Conservation (phyloP, 2,113 vertebrate species). For the Charadrius vociferus region DNA sequence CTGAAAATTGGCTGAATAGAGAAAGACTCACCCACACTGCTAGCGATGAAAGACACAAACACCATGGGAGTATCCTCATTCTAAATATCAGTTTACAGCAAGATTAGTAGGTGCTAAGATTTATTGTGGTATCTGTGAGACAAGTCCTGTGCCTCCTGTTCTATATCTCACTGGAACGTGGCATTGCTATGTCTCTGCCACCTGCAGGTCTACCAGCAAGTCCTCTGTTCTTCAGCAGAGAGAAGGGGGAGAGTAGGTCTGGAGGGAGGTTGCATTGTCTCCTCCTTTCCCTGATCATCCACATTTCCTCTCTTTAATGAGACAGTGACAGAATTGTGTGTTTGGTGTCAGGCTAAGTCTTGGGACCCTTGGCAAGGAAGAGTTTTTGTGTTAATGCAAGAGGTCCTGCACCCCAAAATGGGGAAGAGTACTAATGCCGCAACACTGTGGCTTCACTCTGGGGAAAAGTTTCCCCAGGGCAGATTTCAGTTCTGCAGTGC, state of each 20-base stretch:
- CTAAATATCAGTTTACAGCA: background rate
- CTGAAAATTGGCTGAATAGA: background rate
- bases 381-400: background rate
- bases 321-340: background rate
- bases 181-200: background rate
- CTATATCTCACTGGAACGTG: fast-evolving
- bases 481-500: background rate
- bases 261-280: background rate
- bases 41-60: background rate
- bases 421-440: background rate
- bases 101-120: background rate
- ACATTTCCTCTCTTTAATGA: background rate
- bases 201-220: background rate
- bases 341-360: background rate
- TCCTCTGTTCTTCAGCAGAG: background rate
- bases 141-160: background rate
- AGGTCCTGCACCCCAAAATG: background rate
- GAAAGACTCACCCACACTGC: background rate
- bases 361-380: background rate
- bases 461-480: background rate
- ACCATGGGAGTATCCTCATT: background rate
- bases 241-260: background rate
- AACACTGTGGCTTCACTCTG: background rate
- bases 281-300: background rate
- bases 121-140: background rate